phyloP scores from a whole-genome alignment of 2,888 invertebrate genomes.

The Dryobotodes eremita region DNA sequence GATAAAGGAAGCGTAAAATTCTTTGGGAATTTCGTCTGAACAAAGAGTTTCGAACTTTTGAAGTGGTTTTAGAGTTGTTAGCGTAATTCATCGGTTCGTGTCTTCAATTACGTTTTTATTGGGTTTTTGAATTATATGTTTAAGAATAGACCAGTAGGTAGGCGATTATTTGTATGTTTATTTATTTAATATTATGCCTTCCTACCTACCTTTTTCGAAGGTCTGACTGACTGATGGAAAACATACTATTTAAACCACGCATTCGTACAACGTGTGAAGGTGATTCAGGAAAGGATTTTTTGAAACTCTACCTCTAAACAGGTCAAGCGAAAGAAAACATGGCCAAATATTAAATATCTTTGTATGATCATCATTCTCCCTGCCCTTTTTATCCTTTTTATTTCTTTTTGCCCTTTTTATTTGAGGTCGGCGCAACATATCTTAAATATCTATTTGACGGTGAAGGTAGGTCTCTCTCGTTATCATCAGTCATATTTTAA shows the following conservation, averaged over 20 bases:
- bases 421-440: no score
- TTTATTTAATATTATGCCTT: background rate
- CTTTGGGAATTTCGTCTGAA: constrained; percentile 57
- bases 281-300: background rate
- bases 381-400: no score
- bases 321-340: background rate
- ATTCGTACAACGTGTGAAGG: no score
- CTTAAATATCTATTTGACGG: no score
- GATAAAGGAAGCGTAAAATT: constrained; percentile 59
- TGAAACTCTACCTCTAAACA: background rate
- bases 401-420: no score
- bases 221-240: background rate
- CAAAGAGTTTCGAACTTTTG: constrained; percentile 49
- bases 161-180: background rate
- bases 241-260: no score
- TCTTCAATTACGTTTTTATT: constrained; percentile 55
- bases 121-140: constrained; percentile 39
- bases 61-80: constrained; percentile 44
- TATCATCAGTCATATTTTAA: no score
- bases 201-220: background rate
- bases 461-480: no score
- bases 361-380: no score
- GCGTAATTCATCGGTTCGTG: constrained; percentile 49
- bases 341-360: background rate
- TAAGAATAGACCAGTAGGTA: background rate